Base-by-base conservation (phyloP, 2,888 invertebrate species). In the Corythucha ciliata region DNA sequence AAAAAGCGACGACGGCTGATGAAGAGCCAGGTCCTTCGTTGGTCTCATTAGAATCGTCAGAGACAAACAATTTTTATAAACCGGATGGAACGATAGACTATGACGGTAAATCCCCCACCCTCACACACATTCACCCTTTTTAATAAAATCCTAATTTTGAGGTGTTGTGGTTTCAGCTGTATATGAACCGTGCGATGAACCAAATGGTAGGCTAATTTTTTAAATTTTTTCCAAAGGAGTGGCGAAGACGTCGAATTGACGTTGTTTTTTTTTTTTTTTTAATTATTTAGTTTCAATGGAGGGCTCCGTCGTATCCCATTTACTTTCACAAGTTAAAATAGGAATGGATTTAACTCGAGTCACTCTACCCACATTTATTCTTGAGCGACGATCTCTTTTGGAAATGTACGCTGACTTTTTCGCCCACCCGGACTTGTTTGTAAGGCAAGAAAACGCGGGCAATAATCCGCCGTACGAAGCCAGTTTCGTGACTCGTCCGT, bases 391-490 rank as follows among this genome's bases (percentile, higher is more conserved):
- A 56, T 98, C 97, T 1, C 76, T 98, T 34, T 75, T 99, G 40
- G 98, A 99, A 74, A 99, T 99, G 98, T 99, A 96, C 69, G 97
- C 98, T 41, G 98, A 99, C 72, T 98, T 97, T 68, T 96, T 99
- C 72, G 93, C 98, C 10, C 98, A 99, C 75, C 96, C 97, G 0
- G 96, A 97, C 71, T 79, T 94, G 64, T 97, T 98, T 71, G 77
- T 86, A 57, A 85, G 78, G 91, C 91, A 71, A 67, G 41, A 48
- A 18, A n/a, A n/a, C n/a, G n/a, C n/a, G n/a, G n/a, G n/a, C n/a
- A n/a, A n/a, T n/a, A n/a, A n/a, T n/a, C n/a, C n/a, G n/a, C n/a
- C n/a, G n/a, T n/a, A n/a, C n/a, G n/a, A n/a, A n/a, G n/a, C n/a
- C n/a, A n/a, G n/a, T n/a, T n/a, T n/a, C n/a, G n/a, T n/a, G n/a